Conservation (phyloP, 2,797 vertebrate species). For the Pipistrellus pipistrellus region DNA sequence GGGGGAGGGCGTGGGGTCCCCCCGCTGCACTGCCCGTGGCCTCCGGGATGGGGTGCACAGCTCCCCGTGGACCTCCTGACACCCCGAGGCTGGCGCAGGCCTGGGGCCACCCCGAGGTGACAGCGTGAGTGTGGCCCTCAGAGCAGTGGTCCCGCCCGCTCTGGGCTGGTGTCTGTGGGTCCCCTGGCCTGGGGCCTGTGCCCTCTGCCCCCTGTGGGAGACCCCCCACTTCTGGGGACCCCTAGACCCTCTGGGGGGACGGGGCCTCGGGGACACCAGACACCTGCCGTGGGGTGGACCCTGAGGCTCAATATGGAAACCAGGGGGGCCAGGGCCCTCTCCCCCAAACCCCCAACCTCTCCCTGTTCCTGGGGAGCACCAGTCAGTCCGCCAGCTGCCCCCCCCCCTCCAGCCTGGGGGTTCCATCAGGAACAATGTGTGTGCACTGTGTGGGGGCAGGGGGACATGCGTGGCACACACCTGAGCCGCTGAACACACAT, state of each 20-base stretch:
- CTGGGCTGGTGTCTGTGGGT: not conserved
- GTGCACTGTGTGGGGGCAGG: fast-evolving
- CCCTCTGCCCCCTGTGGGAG: not conserved
- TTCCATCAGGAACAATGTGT: fast-evolving
- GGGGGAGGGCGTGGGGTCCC: fast-evolving
- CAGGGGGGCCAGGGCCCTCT: fast-evolving
- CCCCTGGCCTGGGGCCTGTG: not conserved
- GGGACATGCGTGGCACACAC: fast-evolving
- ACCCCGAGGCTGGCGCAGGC: fast-evolving
- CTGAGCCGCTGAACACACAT: fast-evolving
- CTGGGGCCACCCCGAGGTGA: fast-evolving
- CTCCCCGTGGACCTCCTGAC: too few relatives aligned
- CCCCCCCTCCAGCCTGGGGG: not conserved
- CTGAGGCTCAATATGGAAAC: not conserved
- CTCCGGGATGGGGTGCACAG: not conserved
- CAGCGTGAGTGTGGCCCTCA: fast-evolving
- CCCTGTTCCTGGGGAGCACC: too few relatives aligned
- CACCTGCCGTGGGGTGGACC: not conserved
- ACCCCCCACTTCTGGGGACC: not conserved
- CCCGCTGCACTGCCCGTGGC: not conserved
- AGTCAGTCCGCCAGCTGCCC: too few relatives aligned
- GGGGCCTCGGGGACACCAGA: too few relatives aligned
- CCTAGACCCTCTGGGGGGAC: not conserved
- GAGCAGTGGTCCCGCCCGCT: fast-evolving
- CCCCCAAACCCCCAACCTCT: not conserved